Evolutionary conservation across 2,797 vertebrate species (phyloP).

Genomic region (Diplodus sargus): DNA sequence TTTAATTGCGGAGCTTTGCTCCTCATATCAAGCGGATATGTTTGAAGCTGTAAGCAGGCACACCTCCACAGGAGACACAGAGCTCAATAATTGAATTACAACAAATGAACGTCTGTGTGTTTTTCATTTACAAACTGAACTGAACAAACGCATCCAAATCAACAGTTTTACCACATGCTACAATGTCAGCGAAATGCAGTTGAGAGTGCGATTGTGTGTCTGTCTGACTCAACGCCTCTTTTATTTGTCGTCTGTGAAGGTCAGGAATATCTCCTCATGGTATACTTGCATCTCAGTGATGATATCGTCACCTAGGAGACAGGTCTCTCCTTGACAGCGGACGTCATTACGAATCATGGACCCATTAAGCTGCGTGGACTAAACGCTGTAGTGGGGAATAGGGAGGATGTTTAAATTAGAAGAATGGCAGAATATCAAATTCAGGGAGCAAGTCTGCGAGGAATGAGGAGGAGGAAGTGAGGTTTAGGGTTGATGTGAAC

Average conservation of each 20-base stretch:
- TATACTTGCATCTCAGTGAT: slow-evolving; percentile 46
- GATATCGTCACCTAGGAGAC: slow-evolving; percentile 37
- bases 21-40: slow-evolving; percentile 15
- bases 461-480: slow-evolving; percentile 1
- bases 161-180: slow-evolving; percentile 5
- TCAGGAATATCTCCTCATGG: slow-evolving; percentile 32
- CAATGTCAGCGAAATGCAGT: slow-evolving; percentile 28
- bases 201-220: not conserved
- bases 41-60: slow-evolving; percentile 21
- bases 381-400: not conserved
- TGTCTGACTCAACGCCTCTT: slow-evolving; percentile 5
- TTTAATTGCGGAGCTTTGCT: slow-evolving; percentile 5
- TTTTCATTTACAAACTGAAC: slow-evolving; percentile 19
- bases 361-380: slow-evolving; percentile 17
- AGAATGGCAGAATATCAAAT: slow-evolving; percentile 28
- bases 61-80: slow-evolving; percentile 9
- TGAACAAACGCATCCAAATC: slow-evolving; percentile 37
- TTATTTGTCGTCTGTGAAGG: slow-evolving; percentile 36
- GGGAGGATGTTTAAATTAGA: slow-evolving; percentile 21
- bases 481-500: slow-evolving; percentile 22
- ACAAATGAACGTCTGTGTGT: slow-evolving; percentile 13
- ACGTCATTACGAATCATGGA: slow-evolving; percentile 24
- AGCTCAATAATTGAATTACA: slow-evolving; percentile 28
- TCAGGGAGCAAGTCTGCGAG: slow-evolving; percentile 16
- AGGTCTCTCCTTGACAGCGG: slow-evolving; percentile 21